Percentiles rank a stretch among this genome's conserved stretches.
These are phyloP conservation scores for Stichodactyla helianthus DNA, from an alignment of 64 coral and sea anemone genomes.

Conservation along the genomic window DNA sequence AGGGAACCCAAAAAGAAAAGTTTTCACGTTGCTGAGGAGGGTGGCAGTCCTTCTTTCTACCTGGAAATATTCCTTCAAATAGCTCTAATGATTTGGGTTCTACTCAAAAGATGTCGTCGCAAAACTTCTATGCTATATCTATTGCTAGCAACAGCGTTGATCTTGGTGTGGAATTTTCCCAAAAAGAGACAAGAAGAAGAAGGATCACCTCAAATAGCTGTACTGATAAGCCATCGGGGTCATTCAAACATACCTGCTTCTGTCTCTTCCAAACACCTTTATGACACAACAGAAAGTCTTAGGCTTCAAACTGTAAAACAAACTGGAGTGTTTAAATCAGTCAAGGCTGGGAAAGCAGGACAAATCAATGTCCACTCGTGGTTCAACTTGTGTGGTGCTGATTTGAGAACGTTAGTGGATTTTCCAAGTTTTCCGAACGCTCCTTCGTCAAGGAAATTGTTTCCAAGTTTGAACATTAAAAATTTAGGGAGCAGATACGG, in stretches of 20 bases:
- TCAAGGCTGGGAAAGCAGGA: neutral
- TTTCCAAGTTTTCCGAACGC: conserved; percentile 16
- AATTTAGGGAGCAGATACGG: neutral
- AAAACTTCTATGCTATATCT: neutral
- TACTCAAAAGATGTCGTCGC: neutral
- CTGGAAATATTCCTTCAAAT: no score
- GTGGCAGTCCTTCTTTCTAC: no score
- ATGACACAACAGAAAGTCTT: neutral
- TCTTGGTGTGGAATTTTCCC: neutral
- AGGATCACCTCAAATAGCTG: neutral
- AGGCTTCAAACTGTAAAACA: neutral
- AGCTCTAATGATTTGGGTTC: no score
- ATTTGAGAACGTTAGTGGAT: neutral
- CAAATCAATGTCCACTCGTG: conserved; percentile 12
- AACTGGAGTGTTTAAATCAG: conserved; percentile 2
- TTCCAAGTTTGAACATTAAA: neutral
- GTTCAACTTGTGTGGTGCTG: conserved; percentile 9
- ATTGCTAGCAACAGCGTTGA: neutral
- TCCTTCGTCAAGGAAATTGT: neutral
- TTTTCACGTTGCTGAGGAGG: no score
- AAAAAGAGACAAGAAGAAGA: neutral
- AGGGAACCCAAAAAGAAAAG: no score
- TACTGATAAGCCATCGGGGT: conserved; percentile 9
- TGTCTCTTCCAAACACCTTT: neutral
- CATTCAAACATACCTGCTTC: neutral